phyloP scores from a whole-genome alignment of 1,140 invertebrate species.

The Drosophila sechellia region DNA sequence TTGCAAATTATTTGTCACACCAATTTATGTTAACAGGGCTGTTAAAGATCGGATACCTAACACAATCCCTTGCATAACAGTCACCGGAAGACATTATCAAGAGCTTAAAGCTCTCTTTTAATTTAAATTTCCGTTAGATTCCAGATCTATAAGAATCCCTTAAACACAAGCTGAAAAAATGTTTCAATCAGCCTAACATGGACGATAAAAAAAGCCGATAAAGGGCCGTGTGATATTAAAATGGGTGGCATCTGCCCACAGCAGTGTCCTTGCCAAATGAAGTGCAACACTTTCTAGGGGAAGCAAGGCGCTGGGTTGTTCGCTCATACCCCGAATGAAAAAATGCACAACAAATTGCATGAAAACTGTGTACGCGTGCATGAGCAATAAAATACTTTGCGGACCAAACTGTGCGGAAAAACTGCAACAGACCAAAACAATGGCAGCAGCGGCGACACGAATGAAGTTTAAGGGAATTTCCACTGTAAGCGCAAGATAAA shows the following conservation, averaged over 20 bases:
- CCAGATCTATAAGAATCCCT: background rate
- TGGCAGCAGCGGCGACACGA: slow-evolving; percentile 29
- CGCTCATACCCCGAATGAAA: background rate
- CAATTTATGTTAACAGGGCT: too few species aligned
- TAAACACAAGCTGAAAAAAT: background rate
- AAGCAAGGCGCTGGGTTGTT: background rate
- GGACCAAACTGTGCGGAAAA: slow-evolving; percentile 57
- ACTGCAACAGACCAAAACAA: slow-evolving; percentile 58
- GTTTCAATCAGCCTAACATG: slow-evolving; percentile 19
- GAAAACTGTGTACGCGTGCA: slow-evolving; percentile 50
- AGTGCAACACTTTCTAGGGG: slow-evolving; percentile 13
- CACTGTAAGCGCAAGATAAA: slow-evolving; percentile 74
- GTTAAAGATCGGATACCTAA: too few species aligned
- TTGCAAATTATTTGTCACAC: too few species aligned
- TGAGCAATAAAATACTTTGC: slow-evolving; percentile 58
- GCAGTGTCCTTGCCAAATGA: slow-evolving; percentile 40
- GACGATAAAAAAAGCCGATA: background rate
- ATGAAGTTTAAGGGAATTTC: slow-evolving; percentile 69
- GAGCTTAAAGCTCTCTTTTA: background rate
- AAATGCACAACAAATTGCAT: slow-evolving; percentile 36
- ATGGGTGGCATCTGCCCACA: slow-evolving; percentile 6
- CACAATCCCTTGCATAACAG: slow-evolving; percentile 1
- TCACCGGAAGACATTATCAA: background rate
- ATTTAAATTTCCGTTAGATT: background rate
- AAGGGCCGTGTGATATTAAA: slow-evolving; percentile 6